Conservation (phyloP, 2,888 invertebrate species). For the Cryptus viduatorius region DNA sequence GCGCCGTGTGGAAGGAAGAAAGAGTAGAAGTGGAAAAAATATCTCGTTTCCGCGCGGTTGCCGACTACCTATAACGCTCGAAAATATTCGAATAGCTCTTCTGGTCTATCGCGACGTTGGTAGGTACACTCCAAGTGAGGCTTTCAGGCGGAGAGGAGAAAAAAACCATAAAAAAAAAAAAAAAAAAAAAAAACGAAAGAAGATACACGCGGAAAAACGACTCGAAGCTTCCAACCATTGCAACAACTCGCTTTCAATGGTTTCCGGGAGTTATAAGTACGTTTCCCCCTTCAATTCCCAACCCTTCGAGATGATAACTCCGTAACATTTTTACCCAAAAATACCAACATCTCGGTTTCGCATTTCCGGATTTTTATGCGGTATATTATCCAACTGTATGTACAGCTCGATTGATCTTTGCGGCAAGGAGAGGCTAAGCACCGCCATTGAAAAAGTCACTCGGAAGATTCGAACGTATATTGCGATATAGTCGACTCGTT, state of each 20-base stretch:
- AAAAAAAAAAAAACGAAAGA: constrained; percentile 20
- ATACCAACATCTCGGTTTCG: not conserved
- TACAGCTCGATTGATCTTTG: not conserved
- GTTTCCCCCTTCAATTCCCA: not conserved
- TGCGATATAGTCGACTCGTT: too few relatives aligned
- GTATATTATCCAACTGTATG: not conserved
- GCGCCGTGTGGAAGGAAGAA: constrained; percentile 21
- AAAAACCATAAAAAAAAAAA: constrained; percentile 13
- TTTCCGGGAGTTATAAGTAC: constrained; percentile 39
- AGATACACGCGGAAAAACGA: constrained; percentile 10
- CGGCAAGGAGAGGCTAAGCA: not conserved
- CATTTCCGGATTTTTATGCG: constrained; percentile 7
- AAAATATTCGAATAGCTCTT: constrained; percentile 59
- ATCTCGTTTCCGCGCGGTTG: constrained; percentile 55
- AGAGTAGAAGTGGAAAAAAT: constrained; percentile 45
- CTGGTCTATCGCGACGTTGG: constrained; percentile 24
- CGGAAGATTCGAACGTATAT: too few relatives aligned
- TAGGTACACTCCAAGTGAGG: constrained; percentile 31
- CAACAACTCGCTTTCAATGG: constrained; percentile 33
- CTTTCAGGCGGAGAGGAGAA: constrained; percentile 31
- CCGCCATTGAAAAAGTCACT: too few relatives aligned
- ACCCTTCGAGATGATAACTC: not conserved
- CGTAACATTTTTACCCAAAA: not conserved
- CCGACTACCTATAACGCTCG: constrained; percentile 41
- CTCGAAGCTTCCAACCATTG: constrained; percentile 44